Conservation (phyloP, 2,113 vertebrate species). For the Struthio camelus region DNA sequence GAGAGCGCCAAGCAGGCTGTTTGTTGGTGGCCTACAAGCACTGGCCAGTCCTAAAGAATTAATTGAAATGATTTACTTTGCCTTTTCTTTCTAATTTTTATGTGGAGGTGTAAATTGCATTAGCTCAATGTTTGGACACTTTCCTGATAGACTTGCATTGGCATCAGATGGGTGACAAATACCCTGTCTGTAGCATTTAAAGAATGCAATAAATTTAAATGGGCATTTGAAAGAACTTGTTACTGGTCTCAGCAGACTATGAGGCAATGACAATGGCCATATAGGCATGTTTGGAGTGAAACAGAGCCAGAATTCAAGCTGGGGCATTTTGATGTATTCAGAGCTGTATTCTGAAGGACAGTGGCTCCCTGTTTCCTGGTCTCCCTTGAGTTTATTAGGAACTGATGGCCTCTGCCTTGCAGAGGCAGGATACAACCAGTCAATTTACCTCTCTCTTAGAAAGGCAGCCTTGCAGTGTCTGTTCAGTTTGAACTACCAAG, state of each 20-base stretch:
- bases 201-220: background rate
- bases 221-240: background rate
- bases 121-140: background rate
- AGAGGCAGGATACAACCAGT: too few species aligned
- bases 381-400: background rate
- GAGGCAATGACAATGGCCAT: rapidly evolving
- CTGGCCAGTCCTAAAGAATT: background rate
- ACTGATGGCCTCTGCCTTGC: background rate
- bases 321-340: background rate
- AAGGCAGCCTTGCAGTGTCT: too few species aligned
- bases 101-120: background rate
- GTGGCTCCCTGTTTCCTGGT: background rate
- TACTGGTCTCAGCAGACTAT: background rate
- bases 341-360: background rate
- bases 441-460: too few species aligned
- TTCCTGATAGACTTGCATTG: background rate
- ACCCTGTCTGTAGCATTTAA: background rate
- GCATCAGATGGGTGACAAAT: background rate
- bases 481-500: too few species aligned
- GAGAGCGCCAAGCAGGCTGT: background rate
- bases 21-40: background rate
- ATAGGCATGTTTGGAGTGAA: background rate
- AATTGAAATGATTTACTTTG: background rate
- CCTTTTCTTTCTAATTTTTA: background rate
- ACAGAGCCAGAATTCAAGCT: background rate